Percentiles rank a stretch among this genome's conserved stretches.
Evolutionary conservation across 2,113 vertebrate species (phyloP).

Genomic region (Malaclemys terrapin): DNA sequence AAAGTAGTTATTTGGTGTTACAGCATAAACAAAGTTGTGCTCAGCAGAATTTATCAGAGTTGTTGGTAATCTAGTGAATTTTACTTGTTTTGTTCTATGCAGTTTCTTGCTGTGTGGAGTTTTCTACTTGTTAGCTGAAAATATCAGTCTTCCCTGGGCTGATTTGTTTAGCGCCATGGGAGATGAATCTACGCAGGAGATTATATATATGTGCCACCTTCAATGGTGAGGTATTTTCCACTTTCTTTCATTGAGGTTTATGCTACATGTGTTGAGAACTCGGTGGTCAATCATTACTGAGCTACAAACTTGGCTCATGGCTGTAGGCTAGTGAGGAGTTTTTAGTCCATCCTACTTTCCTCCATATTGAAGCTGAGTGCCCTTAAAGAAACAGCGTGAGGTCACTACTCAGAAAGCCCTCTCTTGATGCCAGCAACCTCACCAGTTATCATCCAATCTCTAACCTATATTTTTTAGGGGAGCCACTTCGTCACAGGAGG

Average conservation of each 20-base stretch:
- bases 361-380: neutral
- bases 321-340: neutral
- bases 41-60: neutral
- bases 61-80: neutral
- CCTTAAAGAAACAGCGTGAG: neutral
- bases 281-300: fast-evolving
- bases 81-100: neutral
- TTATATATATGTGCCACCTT: neutral
- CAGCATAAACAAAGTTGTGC: neutral
- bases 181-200: neutral
- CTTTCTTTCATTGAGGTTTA: fast-evolving
- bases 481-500: neutral
- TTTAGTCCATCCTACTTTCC: too few species aligned
- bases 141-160: neutral
- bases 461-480: neutral
- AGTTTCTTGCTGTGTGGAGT: neutral
- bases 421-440: too few species aligned
- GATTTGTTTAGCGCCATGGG: neutral
- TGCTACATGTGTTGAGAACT: neutral
- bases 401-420: neutral
- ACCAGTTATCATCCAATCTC: neutral
- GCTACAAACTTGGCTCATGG: neutral
- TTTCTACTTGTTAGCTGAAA: neutral
- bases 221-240: neutral
- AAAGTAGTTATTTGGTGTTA: neutral